These are phyloP conservation scores for Augiades crinisus DNA, from an alignment of 2,888 invertebrate species.

Conservation along the genomic window DNA sequence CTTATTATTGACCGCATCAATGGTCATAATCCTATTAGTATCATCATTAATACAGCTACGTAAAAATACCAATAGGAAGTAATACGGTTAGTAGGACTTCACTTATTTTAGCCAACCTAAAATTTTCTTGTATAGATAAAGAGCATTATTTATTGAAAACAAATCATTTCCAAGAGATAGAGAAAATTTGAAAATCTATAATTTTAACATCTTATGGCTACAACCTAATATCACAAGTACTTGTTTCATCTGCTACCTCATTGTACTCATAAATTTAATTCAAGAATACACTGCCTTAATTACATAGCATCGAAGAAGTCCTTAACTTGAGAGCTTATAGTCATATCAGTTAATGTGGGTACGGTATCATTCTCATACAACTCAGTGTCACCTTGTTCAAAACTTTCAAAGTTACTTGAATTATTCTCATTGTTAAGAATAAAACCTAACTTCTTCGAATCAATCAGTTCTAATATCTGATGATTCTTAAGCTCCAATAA, in stretches of 20 bases:
- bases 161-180: too few relatives aligned
- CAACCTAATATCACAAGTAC: too few relatives aligned
- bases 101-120: too few relatives aligned
- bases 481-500: slow-evolving; percentile 50
- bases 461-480: slow-evolving; percentile 48
- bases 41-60: too few relatives aligned
- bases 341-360: slow-evolving; percentile 57
- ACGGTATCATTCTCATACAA: slow-evolving; percentile 69
- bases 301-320: slow-evolving; percentile 72
- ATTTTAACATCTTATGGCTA: too few relatives aligned
- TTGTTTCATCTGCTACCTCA: background rate
- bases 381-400: slow-evolving; percentile 58
- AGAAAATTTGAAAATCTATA: too few relatives aligned
- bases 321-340: slow-evolving; percentile 59
- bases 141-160: too few relatives aligned
- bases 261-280: background rate
- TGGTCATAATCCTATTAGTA: too few relatives aligned
- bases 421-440: slow-evolving; percentile 63
- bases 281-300: slow-evolving; percentile 10
- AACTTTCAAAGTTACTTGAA: slow-evolving; percentile 52
- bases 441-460: slow-evolving; percentile 52
- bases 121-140: too few relatives aligned
- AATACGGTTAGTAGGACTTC: too few relatives aligned
- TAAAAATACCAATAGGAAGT: too few relatives aligned
- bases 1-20: too few relatives aligned